These are phyloP conservation scores for Bufo gargarizans DNA, from an alignment of 2,113 vertebrate genomes.

Conservation along the genomic window DNA sequence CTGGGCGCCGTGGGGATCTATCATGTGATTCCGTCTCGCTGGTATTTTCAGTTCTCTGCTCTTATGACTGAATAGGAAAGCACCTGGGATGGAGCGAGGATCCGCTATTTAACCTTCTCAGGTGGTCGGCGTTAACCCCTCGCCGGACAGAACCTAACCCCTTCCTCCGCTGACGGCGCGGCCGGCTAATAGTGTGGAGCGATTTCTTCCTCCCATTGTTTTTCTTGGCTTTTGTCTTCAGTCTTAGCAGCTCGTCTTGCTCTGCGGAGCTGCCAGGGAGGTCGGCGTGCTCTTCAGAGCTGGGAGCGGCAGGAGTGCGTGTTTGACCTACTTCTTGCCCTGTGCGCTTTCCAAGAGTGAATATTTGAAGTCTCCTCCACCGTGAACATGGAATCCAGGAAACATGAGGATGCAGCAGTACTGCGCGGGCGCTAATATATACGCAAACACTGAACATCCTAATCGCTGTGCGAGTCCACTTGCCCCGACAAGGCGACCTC, in stretches of 20 bases:
- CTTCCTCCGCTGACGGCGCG: background rate
- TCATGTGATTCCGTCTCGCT: no score
- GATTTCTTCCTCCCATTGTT: slow-evolving; percentile 37
- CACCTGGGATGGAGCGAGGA: no score
- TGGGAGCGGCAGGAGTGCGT: background rate
- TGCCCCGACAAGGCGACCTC: no score
- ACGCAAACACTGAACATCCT: background rate
- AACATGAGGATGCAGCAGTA: background rate
- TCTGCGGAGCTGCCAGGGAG: slow-evolving; percentile 7
- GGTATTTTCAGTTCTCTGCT: no score
- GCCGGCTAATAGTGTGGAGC: background rate
- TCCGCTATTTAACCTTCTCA: no score
- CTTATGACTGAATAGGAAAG: no score
- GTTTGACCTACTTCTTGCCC: background rate
- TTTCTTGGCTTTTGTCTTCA: background rate
- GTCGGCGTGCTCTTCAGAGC: background rate
- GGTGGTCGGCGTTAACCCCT: background rate
- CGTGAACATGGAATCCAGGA: background rate
- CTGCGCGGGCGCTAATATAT: background rate
- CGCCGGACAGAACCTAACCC: background rate
- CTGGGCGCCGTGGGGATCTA: no score
- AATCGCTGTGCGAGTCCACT: no score
- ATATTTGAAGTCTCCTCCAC: background rate
- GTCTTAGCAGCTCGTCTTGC: background rate
- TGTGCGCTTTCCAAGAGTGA: background rate